These are phyloP conservation scores for Agrilus cyanescens DNA, from an alignment of 2,888 invertebrate species.

Conservation along the genomic window DNA sequence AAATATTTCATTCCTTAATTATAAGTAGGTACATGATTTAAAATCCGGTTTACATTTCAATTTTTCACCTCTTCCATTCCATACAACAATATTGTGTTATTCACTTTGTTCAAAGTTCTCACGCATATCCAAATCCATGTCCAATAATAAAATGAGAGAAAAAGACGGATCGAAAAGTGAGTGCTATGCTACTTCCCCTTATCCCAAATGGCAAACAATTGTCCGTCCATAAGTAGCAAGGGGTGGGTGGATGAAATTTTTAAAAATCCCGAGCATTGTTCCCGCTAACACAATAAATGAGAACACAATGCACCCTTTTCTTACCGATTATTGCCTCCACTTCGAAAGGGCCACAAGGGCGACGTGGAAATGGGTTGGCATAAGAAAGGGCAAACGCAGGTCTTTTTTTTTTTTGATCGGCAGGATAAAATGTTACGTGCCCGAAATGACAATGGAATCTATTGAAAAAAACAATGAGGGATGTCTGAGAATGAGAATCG, in stretches of 20 bases:
- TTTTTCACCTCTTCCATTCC: no score
- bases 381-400: no score
- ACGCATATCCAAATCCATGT: slow-evolving; percentile 10
- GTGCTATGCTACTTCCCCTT: slow-evolving; percentile 3
- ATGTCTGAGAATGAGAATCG: no score
- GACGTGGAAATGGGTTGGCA: slow-evolving; percentile 1
- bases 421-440: no score
- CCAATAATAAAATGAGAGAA: slow-evolving; percentile 9
- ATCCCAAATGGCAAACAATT: slow-evolving; percentile 11
- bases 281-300: slow-evolving; percentile 30
- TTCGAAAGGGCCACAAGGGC: slow-evolving; percentile 13
- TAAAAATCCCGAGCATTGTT: slow-evolving; percentile 29
- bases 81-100: no score
- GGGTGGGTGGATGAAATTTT: slow-evolving; percentile 22
- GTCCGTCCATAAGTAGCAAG: slow-evolving; percentile 12
- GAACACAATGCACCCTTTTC: slow-evolving; percentile 25
- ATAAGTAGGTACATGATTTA: no score
- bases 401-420: no score
- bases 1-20: no score
- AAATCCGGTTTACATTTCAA: no score
- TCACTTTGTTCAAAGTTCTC: slow-evolving; percentile 2
- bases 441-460: no score
- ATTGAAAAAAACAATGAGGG: no score
- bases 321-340: slow-evolving; percentile 26
- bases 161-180: slow-evolving; percentile 4